Conservation (phyloP, 2,797 vertebrate genomes). For the Anomalospiza imberbis region DNA sequence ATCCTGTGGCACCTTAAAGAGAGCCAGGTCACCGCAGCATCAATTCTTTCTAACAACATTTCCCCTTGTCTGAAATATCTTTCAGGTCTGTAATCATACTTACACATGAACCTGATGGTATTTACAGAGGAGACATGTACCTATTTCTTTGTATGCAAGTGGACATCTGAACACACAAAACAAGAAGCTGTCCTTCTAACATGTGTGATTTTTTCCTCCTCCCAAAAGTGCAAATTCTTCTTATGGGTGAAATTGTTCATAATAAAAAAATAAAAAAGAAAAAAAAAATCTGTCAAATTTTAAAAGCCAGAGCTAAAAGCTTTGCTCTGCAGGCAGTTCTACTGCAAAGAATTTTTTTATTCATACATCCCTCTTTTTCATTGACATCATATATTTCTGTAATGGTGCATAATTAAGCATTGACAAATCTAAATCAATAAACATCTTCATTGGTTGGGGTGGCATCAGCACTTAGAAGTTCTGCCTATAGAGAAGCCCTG, state of each 20-base stretch:
- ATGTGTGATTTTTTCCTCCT: background rate
- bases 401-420: conserved; percentile 59
- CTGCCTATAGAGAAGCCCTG: background rate
- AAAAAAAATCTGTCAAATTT: background rate
- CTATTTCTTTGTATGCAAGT: background rate
- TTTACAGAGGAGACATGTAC: background rate
- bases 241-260: background rate
- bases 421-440: conserved; percentile 56
- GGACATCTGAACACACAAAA: background rate
- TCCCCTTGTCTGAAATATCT: background rate
- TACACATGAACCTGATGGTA: background rate
- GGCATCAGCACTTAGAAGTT: background rate
- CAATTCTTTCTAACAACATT: background rate
- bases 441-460: background rate
- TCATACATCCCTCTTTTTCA: conserved; percentile 35
- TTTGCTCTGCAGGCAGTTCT: conserved; percentile 44
- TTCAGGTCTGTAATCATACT: background rate
- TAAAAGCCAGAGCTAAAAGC: conserved; percentile 52
- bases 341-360: conserved; percentile 41
- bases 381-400: conserved; percentile 41
- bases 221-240: background rate
- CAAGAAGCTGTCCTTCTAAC: background rate
- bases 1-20: background rate
- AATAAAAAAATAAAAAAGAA: background rate
- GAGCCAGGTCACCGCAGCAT: background rate